A percentile compares a stretch with the other conserved stretches of the same genome.
Evolutionary conservation across 2,888 invertebrate genomes (phyloP).

Genomic region (Phania funesta): DNA sequence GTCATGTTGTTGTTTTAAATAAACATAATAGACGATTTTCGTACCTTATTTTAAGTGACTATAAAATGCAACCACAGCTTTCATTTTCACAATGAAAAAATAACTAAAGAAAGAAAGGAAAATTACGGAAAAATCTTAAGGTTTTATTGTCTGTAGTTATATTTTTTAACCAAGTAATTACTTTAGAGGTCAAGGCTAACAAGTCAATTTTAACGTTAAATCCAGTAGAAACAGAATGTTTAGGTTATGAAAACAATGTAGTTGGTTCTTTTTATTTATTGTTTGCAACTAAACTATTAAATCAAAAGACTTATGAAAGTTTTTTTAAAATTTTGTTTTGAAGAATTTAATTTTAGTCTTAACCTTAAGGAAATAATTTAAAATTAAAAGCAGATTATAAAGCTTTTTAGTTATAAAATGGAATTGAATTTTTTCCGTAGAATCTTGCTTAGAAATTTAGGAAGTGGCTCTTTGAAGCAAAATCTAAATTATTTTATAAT

Average conservation of each 20-base stretch:
- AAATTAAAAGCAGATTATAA: no score
- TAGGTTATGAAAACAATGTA: neutral
- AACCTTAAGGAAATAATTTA: no score
- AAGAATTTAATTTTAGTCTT: no score
- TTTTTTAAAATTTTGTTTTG: no score
- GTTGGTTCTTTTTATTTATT: no score
- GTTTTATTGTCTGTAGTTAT: constrained; percentile 4
- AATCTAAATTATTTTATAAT: no score
- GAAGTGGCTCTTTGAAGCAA: no score
- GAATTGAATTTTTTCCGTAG: no score
- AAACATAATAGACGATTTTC: constrained; percentile 7
- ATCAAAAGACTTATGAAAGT: no score
- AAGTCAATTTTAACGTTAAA: constrained; percentile 47
- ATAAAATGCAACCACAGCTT: constrained; percentile 24
- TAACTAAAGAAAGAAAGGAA: neutral
- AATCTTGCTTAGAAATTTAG: no score
- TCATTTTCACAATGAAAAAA: constrained; percentile 59
- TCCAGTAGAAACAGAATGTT: neutral
- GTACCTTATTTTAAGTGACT: constrained; percentile 24
- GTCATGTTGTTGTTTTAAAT: neutral
- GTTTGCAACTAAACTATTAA: no score
- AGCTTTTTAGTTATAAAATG: no score
- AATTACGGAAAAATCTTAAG: neutral
- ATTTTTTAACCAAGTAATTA: constrained; percentile 11
- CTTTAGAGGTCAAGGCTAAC: constrained; percentile 50